Conservation (phyloP, 2,888 invertebrate genomes). For the Bibio marci region DNA sequence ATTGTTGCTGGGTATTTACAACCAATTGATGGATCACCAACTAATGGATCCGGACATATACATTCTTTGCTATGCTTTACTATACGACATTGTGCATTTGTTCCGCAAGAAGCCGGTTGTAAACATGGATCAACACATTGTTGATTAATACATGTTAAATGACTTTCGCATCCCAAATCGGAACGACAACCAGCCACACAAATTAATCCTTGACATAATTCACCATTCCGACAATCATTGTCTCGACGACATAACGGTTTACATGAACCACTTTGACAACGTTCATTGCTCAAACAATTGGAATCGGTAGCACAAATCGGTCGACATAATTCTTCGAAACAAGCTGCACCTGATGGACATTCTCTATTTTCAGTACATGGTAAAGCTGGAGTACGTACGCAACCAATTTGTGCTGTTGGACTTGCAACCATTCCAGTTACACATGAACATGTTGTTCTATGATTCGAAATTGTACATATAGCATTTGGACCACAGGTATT, state of each 20-base stretch:
- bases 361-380: conserved; percentile 63
- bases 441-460: conserved; percentile 68
- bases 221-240: conserved; percentile 72
- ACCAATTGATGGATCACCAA: conserved; percentile 55
- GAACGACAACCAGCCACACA: conserved; percentile 70
- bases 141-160: conserved; percentile 57
- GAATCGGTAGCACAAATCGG: conserved; percentile 58
- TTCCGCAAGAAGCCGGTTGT: conserved; percentile 64
- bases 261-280: conserved; percentile 50
- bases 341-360: conserved; percentile 52
- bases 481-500: conserved; percentile 78
- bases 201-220: conserved; percentile 66
- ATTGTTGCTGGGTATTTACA: conserved; percentile 50
- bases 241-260: conserved; percentile 69
- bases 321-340: conserved; percentile 55
- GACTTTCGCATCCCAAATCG: conserved; percentile 54
- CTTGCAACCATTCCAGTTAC: conserved; percentile 64
- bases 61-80: conserved; percentile 58
- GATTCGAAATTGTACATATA: conserved; percentile 59
- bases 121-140: conserved; percentile 64
- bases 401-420: conserved; percentile 75
- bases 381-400: conserved; percentile 60
- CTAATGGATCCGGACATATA: conserved; percentile 48
- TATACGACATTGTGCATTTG: conserved; percentile 58
- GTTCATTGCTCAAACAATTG: conserved; percentile 67